A percentile compares a stretch with the other conserved stretches of the same genome.
phyloP scores from a whole-genome alignment of 2,888 invertebrate genomes.

The Amphipyra berbera region DNA sequence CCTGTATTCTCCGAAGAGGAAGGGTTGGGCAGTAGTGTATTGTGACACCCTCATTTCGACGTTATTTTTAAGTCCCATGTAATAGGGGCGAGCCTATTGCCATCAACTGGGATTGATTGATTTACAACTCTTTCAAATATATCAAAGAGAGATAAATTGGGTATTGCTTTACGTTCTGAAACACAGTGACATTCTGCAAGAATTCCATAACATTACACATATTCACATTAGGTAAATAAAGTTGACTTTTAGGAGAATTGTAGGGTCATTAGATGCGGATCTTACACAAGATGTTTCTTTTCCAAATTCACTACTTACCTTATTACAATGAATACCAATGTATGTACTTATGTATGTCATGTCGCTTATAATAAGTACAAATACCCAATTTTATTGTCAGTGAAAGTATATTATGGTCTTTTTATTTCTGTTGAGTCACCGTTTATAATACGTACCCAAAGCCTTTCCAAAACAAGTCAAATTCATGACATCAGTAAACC shows the following conservation, averaged over 20 bases:
- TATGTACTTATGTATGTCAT: slow-evolving; percentile 9
- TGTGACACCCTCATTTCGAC: too few relatives aligned
- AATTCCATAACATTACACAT: too few relatives aligned
- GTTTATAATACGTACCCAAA: slow-evolving; percentile 1
- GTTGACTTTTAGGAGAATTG: slow-evolving; percentile 1
- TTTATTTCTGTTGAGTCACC: slow-evolving; percentile 39
- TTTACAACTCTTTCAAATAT: too few relatives aligned
- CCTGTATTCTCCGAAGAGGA: too few relatives aligned
- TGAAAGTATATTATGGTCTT: slow-evolving; percentile 34
- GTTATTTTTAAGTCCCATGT: too few relatives aligned
- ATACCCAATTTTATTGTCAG: slow-evolving; percentile 43
- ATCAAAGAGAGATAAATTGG: too few relatives aligned
- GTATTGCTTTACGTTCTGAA: too few relatives aligned
- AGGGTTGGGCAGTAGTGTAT: too few relatives aligned
- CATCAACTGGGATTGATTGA: too few relatives aligned
- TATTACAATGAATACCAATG: slow-evolving; percentile 17
- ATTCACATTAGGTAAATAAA: too few relatives aligned
- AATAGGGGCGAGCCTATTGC: too few relatives aligned
- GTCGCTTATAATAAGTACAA: slow-evolving; percentile 27
- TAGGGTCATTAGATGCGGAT: slow-evolving; percentile 41
- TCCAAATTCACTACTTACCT: slow-evolving; percentile 29
- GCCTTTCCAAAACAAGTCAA: slow-evolving; percentile 10
- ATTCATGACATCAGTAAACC: slow-evolving; percentile 15
- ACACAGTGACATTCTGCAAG: too few relatives aligned
- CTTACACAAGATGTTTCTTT: slow-evolving; percentile 33